These are phyloP conservation scores for Ectobius pallidus DNA, from an alignment of 2,888 invertebrate genomes.

Conservation along the genomic window DNA sequence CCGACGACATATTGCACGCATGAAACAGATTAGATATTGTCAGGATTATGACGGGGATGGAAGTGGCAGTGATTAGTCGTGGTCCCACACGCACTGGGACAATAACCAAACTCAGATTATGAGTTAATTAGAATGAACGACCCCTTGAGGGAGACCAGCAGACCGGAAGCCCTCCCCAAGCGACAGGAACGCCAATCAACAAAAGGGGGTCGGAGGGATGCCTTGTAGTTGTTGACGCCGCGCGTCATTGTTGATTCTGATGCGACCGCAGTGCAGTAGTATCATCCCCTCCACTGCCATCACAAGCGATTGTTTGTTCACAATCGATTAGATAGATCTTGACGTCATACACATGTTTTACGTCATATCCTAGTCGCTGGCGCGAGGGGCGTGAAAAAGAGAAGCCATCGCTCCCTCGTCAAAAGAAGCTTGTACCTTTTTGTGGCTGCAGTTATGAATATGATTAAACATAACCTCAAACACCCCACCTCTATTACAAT, in stretches of 20 bases:
- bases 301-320: constrained; percentile 30
- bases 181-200: not conserved
- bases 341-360: constrained; percentile 22
- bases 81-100: not conserved
- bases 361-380: constrained; percentile 14
- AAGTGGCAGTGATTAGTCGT: not conserved
- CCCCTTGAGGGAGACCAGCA: constrained; percentile 6
- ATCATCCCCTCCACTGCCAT: not conserved
- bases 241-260: not conserved
- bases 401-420: not conserved
- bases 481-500: not conserved
- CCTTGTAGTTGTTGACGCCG: not conserved
- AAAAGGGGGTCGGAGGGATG: not conserved
- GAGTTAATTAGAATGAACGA: constrained; percentile 17
- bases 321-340: constrained; percentile 27
- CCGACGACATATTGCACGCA: too few relatives aligned
- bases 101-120: not conserved
- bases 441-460: constrained; percentile 25
- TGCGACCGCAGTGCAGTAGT: constrained; percentile 12
- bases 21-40: too few relatives aligned
- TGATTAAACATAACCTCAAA: constrained; percentile 24
- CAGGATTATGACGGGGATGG: too few relatives aligned
- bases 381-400: constrained; percentile 31
- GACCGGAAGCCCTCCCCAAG: constrained; percentile 13
- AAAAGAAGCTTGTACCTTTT: constrained; percentile 26